These are phyloP conservation scores for Ennomos erosarius DNA, from an alignment of 2,888 invertebrate genomes.

Conservation along the genomic window DNA sequence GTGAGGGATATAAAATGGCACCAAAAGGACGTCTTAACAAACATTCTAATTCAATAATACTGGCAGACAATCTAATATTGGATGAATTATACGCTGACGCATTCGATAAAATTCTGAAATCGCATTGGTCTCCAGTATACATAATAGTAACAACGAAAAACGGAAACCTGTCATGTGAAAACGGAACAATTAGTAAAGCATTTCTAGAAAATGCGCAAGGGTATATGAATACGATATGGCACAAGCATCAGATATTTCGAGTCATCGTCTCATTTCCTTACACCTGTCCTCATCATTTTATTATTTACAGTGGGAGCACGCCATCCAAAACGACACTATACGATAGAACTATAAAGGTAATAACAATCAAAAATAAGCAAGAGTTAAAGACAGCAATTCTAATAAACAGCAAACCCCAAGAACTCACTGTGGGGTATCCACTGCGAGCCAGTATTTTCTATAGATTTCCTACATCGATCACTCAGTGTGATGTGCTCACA, in stretches of 20 bases:
- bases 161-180: conserved; percentile 43
- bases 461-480: conserved; percentile 60
- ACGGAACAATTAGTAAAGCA: conserved; percentile 43
- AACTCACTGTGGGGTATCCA: conserved; percentile 53
- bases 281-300: conserved; percentile 48
- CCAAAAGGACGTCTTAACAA: background rate
- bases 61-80: conserved; percentile 17
- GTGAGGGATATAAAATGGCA: conserved; percentile 4
- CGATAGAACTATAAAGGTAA: conserved; percentile 53
- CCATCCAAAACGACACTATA: conserved; percentile 40
- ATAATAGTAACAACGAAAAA: conserved; percentile 47
- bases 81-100: conserved; percentile 15
- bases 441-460: conserved; percentile 53
- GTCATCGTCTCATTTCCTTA: conserved; percentile 52
- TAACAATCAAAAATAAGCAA: conserved; percentile 33
- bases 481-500: conserved; percentile 45
- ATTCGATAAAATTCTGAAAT: conserved; percentile 27
- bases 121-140: conserved; percentile 49
- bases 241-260: conserved; percentile 43
- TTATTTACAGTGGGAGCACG: conserved; percentile 49
- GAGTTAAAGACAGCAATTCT: conserved; percentile 30
- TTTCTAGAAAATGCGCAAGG: conserved; percentile 39
- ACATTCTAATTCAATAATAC: conserved; percentile 28
- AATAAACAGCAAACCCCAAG: conserved; percentile 26
- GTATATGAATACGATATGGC: conserved; percentile 58